Percentiles rank a stretch among this genome's conserved stretches.
These are phyloP conservation scores for Temnothorax longispinosus DNA, from an alignment of 1,140 invertebrate species.

Conservation along the genomic window DNA sequence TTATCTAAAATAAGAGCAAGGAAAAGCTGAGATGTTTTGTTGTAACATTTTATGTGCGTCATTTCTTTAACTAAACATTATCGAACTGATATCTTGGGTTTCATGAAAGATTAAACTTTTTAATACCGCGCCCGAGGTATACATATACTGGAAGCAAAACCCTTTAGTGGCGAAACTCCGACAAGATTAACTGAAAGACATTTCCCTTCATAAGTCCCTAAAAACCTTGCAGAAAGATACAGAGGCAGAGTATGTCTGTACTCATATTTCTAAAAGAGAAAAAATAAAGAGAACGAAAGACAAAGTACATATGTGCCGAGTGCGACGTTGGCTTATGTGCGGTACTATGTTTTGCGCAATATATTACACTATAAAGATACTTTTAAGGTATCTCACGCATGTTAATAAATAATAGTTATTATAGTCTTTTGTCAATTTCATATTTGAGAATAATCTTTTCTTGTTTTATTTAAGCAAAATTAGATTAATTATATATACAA, in stretches of 20 bases:
- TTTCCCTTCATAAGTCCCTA: constrained; percentile 36
- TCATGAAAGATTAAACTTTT: constrained; percentile 35
- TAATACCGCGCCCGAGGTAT: not conserved
- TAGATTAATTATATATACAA: not conserved
- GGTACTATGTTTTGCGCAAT: not conserved
- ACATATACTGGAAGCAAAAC: not conserved
- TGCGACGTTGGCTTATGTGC: not conserved
- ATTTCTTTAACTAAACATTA: not conserved
- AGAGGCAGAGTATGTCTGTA: not conserved
- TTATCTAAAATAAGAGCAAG: not conserved
- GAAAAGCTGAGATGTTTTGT: not conserved
- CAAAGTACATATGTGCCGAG: not conserved
- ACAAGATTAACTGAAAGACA: constrained; percentile 24
- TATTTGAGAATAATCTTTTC: not conserved
- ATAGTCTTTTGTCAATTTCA: not conserved
- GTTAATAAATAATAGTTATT: constrained; percentile 1
- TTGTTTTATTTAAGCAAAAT: not conserved
- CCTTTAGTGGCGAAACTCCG: constrained; percentile 8
- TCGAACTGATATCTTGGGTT: constrained; percentile 2
- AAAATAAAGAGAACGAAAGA: not conserved
- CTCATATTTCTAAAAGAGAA: constrained; percentile 14
- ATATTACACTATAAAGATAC: not conserved
- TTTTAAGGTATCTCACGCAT: not conserved
- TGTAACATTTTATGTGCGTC: not conserved
- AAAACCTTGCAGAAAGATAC: constrained; percentile 19